phyloP scores from a whole-genome alignment of 2,113 vertebrate species.

The Grantiella picta region DNA sequence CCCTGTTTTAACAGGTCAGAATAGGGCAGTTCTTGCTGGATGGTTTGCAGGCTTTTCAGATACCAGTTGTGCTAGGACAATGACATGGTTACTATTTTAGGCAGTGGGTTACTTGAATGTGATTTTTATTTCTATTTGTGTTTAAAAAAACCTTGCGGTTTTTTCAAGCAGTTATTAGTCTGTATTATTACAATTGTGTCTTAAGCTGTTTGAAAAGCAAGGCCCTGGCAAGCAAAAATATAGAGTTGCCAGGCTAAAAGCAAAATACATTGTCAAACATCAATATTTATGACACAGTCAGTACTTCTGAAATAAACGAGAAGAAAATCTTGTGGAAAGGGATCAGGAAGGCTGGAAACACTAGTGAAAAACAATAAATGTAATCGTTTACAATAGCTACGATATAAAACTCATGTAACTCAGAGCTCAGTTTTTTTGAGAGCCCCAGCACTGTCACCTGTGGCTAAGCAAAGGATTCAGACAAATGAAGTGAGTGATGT shows the following conservation, averaged over 20 bases:
- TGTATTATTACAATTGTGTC: constrained; percentile 33
- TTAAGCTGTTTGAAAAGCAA: constrained; percentile 30
- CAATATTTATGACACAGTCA: constrained; percentile 38
- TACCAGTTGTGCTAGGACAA: constrained; percentile 48
- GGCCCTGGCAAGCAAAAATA: background rate
- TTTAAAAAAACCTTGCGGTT: constrained; percentile 38
- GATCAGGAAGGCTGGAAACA: background rate
- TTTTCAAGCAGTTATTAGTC: constrained; percentile 55
- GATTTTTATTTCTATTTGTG: constrained; percentile 58
- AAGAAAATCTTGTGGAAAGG: constrained; percentile 25
- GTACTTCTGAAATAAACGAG: constrained; percentile 23
- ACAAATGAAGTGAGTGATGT: background rate
- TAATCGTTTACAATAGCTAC: background rate
- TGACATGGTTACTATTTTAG: constrained; percentile 51
- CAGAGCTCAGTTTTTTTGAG: background rate
- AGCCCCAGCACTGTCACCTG: background rate
- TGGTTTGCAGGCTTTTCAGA: constrained; percentile 60
- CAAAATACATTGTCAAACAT: constrained; percentile 34
- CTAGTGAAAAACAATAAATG: background rate
- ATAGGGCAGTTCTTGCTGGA: constrained; percentile 56
- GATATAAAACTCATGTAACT: background rate
- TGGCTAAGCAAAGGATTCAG: background rate
- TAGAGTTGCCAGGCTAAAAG: background rate
- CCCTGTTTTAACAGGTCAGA: constrained; percentile 62
- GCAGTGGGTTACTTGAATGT: constrained; percentile 50